Conservation (phyloP, 2,113 vertebrate genomes). For the Tragelaphus imberbis region DNA sequence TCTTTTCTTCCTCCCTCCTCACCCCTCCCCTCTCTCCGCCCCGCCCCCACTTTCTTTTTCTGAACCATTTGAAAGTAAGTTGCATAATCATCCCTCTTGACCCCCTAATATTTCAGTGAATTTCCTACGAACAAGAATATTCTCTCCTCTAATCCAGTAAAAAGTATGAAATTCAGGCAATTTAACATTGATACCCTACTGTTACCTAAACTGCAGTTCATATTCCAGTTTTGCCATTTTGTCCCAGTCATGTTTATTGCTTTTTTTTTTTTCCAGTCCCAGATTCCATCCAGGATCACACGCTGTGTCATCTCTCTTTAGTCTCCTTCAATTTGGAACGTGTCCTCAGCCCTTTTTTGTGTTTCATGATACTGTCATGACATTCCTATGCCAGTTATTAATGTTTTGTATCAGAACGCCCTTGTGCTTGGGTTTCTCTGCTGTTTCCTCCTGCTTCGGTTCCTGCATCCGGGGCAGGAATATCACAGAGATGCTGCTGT, state of each 20-base stretch:
- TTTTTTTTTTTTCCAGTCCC: background rate
- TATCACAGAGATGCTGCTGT: background rate
- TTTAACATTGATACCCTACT: background rate
- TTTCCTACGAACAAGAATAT: background rate
- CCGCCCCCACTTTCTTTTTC: background rate
- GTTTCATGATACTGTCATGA: background rate
- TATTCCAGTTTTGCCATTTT: background rate
- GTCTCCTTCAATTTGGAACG: background rate
- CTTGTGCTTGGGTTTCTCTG: background rate
- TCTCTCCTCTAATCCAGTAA: background rate
- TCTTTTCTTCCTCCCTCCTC: background rate
- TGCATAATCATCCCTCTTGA: background rate
- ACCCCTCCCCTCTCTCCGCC: too few species aligned
- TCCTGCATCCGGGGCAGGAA: background rate
- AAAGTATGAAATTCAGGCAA: background rate
- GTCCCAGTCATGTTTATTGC: background rate
- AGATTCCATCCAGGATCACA: background rate
- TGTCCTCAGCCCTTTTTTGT: too few species aligned
- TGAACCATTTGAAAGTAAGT: background rate
- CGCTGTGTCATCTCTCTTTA: accelerated
- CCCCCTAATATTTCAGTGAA: background rate
- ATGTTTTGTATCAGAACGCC: background rate
- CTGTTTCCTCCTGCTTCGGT: background rate
- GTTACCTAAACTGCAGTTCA: background rate
- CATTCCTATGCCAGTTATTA: too few species aligned